Evolutionary conservation across 2,888 invertebrate genomes (phyloP), one percentile per base, ranked within the genome.

Genomic region (Drosophila aldrichi): DNA sequence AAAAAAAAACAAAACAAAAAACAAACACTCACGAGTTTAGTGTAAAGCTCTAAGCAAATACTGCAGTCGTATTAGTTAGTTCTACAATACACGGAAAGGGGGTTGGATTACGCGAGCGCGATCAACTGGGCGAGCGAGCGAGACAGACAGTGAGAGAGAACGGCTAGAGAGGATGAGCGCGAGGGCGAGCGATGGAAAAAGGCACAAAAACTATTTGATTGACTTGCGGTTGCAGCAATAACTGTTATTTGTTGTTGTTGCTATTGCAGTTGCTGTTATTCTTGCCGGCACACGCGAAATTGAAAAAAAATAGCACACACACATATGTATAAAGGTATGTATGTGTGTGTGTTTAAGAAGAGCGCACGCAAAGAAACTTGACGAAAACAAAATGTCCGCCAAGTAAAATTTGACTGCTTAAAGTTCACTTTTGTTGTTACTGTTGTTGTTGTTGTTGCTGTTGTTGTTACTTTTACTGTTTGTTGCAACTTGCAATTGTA

Each of bases 171-270:
- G 12, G 14, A 10, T 6, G 2, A 22, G 8, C 10, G 25, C 1
- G 12, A n/a, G 29, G 12, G 2, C 6, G 54, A 2, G 54, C 3
- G 56, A 12, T 5, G 48, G n/a, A 29, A n/a, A 9, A 29, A 16
- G 18, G 12, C 55, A 62, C 58, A 55, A 52, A 44, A 63, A 38
- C 29, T 68, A 72, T 77, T 49, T 87, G 91, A 90, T 90, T 90
- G 89, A 83, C 68, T 89, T 91, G 90, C 66, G 90, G 90, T 89
- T 81, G 60, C 49, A 43, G 59, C 62, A 60, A 49, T 69, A 65
- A 68, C 64, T 71, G 66, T 70, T 70, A 69, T 34, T 43, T 67
- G 4, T 72, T 56, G 29, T 57, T 77, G 14, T 51, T 70, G 41
- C 38, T 55, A 25, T n/a, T 36, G 36, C 12, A 56, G 25, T 20